Conservation (phyloP, 1,140 invertebrate genomes). For the Sminthurides bifidus region DNA sequence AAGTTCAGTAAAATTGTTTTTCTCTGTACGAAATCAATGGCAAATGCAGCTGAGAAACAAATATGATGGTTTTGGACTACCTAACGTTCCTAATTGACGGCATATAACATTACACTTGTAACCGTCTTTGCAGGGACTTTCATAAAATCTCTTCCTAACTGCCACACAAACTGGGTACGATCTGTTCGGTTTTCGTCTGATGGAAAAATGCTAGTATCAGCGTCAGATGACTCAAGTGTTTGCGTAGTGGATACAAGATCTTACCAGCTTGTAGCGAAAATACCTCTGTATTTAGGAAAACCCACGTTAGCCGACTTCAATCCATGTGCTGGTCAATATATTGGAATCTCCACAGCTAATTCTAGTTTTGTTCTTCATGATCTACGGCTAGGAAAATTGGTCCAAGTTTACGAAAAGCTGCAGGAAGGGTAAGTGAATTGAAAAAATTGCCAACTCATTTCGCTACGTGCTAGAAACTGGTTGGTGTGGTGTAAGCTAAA, state of each 20-base stretch:
- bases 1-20: no score
- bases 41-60: neutral
- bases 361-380: constrained; percentile 19
- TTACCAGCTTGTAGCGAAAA: neutral
- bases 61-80: neutral
- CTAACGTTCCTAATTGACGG: neutral
- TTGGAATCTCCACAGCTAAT: constrained; percentile 16
- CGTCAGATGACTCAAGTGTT: constrained; percentile 25
- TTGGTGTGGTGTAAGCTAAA: no score
- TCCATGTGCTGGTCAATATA: constrained; percentile 9
- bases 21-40: neutral
- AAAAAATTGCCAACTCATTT: no score
- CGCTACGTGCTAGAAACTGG: no score
- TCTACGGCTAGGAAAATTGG: constrained; percentile 5
- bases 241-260: constrained; percentile 14
- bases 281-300: neutral
- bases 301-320: constrained; percentile 25
- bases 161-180: constrained; percentile 26
- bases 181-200: constrained; percentile 22
- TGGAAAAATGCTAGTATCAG: constrained; percentile 8
- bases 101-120: neutral
- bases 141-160: constrained; percentile 8
- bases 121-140: neutral
- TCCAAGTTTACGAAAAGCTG: constrained; percentile 23
- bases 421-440: constrained; percentile 5